A percentile compares a stretch with the other conserved stretches of the same genome.
Conservation (phyloP, 2,113 vertebrate genomes). For the Stercorarius parasiticus region DNA sequence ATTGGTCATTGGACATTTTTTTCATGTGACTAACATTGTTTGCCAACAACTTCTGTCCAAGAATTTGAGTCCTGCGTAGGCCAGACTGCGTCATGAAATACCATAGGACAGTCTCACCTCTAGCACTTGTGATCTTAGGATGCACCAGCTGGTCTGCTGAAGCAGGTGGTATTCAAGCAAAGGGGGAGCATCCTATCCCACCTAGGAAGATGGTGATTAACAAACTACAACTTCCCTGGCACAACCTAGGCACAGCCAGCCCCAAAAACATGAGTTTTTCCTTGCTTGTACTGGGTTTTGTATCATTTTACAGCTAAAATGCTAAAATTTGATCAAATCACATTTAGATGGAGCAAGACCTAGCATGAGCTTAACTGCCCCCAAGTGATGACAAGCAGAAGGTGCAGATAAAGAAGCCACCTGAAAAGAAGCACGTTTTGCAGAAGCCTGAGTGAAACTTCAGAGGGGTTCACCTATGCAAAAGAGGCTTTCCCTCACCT, state of each 20-base stretch:
- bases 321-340: background rate
- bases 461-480: background rate
- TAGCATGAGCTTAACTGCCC: background rate
- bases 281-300: background rate
- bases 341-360: background rate
- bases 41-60: background rate
- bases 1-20: background rate
- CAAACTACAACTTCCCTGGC: background rate
- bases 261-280: background rate
- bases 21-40: background rate
- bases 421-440: background rate
- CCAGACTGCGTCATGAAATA: background rate
- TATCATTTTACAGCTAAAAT: background rate
- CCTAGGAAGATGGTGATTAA: background rate
- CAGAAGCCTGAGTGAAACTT: background rate
- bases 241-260: background rate
- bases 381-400: constrained; percentile 1
- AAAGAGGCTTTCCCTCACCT: background rate
- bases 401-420: background rate
- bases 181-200: background rate
- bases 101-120: background rate
- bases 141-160: background rate
- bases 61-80: background rate
- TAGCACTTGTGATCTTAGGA: background rate
- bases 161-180: background rate